Evolutionary conservation across 2,888 invertebrate genomes (phyloP).

Genomic region (Hemistola chrysoprasaria): DNA sequence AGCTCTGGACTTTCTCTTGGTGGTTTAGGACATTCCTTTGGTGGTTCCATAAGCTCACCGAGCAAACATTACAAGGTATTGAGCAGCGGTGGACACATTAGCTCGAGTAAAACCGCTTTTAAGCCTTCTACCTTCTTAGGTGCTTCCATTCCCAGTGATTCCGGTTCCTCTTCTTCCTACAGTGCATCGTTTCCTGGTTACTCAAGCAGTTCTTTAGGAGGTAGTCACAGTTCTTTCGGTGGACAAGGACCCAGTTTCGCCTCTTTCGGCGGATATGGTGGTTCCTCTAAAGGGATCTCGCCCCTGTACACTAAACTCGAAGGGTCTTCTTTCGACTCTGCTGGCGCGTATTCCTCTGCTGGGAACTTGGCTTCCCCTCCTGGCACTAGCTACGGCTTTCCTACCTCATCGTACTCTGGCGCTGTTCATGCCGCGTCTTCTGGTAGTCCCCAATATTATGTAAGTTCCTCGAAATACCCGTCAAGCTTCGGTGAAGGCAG

Average conservation of each 20-base stretch:
- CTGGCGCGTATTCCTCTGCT: constrained; percentile 54
- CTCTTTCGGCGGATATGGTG: constrained; percentile 50
- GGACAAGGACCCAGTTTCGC: constrained; percentile 53
- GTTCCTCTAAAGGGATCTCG: constrained; percentile 56
- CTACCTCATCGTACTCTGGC: constrained; percentile 51
- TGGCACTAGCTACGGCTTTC: constrained; percentile 58
- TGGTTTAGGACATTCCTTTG: constrained; percentile 39
- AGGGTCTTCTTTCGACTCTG: constrained; percentile 54
- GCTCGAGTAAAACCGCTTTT: constrained; percentile 61
- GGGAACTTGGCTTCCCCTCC: constrained; percentile 60
- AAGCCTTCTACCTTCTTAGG: constrained; percentile 75
- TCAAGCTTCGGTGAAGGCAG: constrained; percentile 57
- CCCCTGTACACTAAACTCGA: constrained; percentile 57
- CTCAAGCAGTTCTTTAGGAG: constrained; percentile 12
- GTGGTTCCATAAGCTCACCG: constrained; percentile 33
- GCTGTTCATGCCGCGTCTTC: constrained; percentile 59
- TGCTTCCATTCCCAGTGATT: constrained; percentile 59
- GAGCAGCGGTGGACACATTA: constrained; percentile 43
- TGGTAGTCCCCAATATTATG: constrained; percentile 56
- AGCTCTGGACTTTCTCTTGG: constrained; percentile 34
- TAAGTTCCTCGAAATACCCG: constrained; percentile 53
- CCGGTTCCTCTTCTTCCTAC: constrained; percentile 51
- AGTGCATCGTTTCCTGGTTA: constrained; percentile 51
- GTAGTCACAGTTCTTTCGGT: constrained; percentile 44
- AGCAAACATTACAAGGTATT: constrained; percentile 46